Evolutionary conservation across 1,140 invertebrate genomes (phyloP).

Genomic region (Cydia splendana): DNA sequence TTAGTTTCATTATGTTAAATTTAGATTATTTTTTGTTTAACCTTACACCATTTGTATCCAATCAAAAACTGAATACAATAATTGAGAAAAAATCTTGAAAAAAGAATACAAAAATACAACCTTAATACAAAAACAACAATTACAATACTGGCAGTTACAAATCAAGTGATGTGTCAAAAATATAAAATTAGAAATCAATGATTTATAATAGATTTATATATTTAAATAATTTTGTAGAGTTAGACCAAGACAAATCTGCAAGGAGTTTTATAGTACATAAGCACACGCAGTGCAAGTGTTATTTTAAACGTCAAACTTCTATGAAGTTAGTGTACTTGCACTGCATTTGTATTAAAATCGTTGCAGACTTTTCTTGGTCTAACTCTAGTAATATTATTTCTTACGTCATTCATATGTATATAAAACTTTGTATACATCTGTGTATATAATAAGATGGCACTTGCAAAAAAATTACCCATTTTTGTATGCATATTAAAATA

Average conservation of each 20-base stretch:
- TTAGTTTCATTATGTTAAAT: slow-evolving; percentile 1
- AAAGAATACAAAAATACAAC: slow-evolving; percentile 53
- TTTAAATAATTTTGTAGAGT: not conserved
- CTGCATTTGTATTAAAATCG: too few species aligned
- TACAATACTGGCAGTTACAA: slow-evolving; percentile 63
- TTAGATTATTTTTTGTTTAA: not conserved
- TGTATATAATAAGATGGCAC: slow-evolving; percentile 28
- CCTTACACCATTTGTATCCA: not conserved
- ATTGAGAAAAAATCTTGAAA: not conserved
- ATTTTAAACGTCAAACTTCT: too few species aligned
- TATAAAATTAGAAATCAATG: not conserved
- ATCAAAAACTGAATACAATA: not conserved
- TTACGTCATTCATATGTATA: not conserved
- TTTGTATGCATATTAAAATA: not conserved
- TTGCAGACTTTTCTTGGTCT: too few species aligned
- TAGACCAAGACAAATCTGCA: too few species aligned
- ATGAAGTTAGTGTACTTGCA: too few species aligned
- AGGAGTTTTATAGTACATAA: too few species aligned
- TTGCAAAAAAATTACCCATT: not conserved
- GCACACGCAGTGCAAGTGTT: too few species aligned
- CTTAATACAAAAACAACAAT: slow-evolving; percentile 57
- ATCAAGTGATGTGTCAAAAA: slow-evolving; percentile 36
- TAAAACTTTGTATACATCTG: slow-evolving; percentile 4
- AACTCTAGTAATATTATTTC: not conserved
- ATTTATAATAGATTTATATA: not conserved